Evolutionary conservation across 2,113 vertebrate species (phyloP), one percentile per base, ranked within the genome.

Genomic region (Anthoscopus minutus): DNA sequence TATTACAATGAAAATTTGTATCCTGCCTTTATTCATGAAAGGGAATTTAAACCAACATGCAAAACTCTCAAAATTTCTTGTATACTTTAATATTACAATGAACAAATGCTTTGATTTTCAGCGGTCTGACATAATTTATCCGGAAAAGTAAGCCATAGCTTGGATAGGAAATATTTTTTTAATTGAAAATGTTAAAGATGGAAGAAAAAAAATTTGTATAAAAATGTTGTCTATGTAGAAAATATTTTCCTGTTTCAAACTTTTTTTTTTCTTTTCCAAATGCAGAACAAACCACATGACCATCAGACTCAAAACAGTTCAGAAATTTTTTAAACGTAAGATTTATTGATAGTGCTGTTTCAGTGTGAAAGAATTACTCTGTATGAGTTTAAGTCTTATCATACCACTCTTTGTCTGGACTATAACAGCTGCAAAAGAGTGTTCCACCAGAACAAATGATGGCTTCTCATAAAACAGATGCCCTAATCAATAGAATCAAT

Each of bases 401-500:
- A 95, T 96, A 71, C 80, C 78, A 96, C 64, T 82, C 70, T 76
- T 97, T 96, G 64, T 95, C 92, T 93, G 73, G 97, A 91, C 81
- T 92, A 50, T 80, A 97, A 96, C 83, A 97, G 79, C 89, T 97
- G 94, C 85, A 97, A 94, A 96, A 94, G 48, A 88, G 42, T 42
- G 79, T 97, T 97, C 70, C 91, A 95, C 54, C 88, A 92, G 89
- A 97, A 92, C 53, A 95, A 97, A 94, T 78, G 35, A 94, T 96
- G 76, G 37, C 69, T 87, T 96, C 88, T 91, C 77, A 91, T 86
- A 88, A 94, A 97, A 91, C 81, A 97, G 92, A 95, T 96, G 86
- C 85, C 86, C 97, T 96, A 93, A 97, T 97, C 93, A 97, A 97
- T 96, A 61, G 74, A 97, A 96, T 96, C 86, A 92, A 95, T 87